phyloP scores from a whole-genome alignment of 2,113 vertebrate genomes.

The Hippolais icterina region DNA sequence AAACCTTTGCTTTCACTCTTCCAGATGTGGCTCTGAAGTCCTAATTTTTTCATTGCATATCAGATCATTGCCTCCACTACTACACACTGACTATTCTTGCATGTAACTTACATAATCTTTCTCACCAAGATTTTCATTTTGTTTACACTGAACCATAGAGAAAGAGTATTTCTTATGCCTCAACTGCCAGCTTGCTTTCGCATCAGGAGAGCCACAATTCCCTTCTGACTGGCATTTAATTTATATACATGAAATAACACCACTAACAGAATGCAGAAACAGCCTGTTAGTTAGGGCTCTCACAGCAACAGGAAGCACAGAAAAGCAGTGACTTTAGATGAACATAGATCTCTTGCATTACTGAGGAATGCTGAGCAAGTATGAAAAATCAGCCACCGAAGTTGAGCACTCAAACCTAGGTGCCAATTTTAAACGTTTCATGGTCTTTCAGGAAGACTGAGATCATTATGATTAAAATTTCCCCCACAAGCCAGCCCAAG shows the following conservation, averaged over 20 bases:
- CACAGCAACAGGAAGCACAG: not conserved
- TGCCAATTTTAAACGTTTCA: not conserved
- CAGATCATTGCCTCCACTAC: not conserved
- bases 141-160: not conserved
- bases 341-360: not conserved
- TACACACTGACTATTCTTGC: not conserved
- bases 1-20: not conserved
- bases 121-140: not conserved
- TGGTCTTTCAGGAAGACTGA: not conserved
- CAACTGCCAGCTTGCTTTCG: rapidly evolving
- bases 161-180: not conserved
- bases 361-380: not conserved
- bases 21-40: not conserved
- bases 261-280: not conserved
- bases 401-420: not conserved
- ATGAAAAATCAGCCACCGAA: not conserved
- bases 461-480: not conserved
- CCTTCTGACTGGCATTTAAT: not conserved
- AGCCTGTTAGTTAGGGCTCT: not conserved
- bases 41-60: not conserved
- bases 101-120: not conserved
- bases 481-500: not conserved
- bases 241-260: not conserved
- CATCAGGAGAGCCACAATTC: not conserved
- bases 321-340: not conserved